Conservation (phyloP, 2,113 vertebrate genomes). For the Vulpes vulpes region DNA sequence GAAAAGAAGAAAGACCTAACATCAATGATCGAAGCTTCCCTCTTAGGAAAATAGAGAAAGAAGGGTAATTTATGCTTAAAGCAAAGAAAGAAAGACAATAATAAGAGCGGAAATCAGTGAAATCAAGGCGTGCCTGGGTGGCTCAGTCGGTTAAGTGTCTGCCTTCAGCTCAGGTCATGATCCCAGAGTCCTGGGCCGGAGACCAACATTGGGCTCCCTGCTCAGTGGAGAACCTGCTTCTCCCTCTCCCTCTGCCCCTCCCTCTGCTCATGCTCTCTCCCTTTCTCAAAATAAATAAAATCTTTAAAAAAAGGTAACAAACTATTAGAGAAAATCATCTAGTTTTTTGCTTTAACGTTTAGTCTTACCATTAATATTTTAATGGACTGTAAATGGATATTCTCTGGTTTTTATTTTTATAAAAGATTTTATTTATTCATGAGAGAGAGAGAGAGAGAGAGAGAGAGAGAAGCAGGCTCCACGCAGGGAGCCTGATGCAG, state of each 20-base stretch:
- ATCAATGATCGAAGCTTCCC: neutral
- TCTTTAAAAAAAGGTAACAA: neutral
- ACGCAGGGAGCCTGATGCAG: too few species aligned
- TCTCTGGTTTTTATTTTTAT: neutral
- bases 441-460: too few species aligned
- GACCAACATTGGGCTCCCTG: neutral
- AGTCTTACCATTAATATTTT: neutral
- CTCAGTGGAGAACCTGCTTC: neutral
- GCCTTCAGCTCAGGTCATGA: neutral
- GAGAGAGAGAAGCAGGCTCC: too few species aligned
- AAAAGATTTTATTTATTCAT: too few species aligned
- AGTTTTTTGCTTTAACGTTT: neutral
- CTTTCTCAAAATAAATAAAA: neutral
- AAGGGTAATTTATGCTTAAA: neutral
- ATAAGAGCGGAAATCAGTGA: neutral
- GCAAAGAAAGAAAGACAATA: neutral
- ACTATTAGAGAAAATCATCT: neutral
- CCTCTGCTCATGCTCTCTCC: neutral
- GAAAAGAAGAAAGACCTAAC: neutral
- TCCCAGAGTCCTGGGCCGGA: too few species aligned
- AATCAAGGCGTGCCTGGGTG: neutral
- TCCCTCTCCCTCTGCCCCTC: neutral
- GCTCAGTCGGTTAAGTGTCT: neutral
- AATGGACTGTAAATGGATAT: neutral
- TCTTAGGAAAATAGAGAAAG: neutral